phyloP scores from a whole-genome alignment of 2,113 vertebrate species.

The Orthonyx spaldingii region DNA sequence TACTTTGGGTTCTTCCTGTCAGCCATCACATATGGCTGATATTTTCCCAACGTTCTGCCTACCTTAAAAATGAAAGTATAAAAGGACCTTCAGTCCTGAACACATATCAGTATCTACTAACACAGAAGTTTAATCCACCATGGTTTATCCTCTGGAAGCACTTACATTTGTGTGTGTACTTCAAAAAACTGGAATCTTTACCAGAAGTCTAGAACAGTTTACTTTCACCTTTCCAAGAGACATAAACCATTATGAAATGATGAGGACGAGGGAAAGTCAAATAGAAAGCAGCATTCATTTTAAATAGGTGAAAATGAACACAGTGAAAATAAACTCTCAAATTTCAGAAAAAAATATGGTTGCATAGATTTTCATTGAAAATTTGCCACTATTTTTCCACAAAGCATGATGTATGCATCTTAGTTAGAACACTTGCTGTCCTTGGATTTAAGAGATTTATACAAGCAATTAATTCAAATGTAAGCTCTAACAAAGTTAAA shows the following conservation, averaged over 20 bases:
- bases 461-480: background rate
- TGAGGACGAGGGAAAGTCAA: background rate
- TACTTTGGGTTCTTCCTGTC: background rate
- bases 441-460: background rate
- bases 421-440: background rate
- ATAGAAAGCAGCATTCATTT: background rate
- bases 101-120: background rate
- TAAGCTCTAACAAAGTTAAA: background rate
- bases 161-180: background rate
- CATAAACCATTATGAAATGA: background rate
- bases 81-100: background rate
- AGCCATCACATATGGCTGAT: background rate
- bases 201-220: background rate
- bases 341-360: background rate
- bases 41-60: background rate
- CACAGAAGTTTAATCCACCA: background rate
- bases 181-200: background rate
- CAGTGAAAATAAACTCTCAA: background rate
- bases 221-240: slow-evolving; percentile 1
- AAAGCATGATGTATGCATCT: background rate
- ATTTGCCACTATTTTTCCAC: background rate
- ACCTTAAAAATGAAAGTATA: background rate
- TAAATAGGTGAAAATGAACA: background rate
- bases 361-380: background rate
- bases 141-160: slow-evolving; percentile 3